Base-by-base conservation (phyloP, 1,140 invertebrate genomes). In the Drosophila kohkoa region DNA sequence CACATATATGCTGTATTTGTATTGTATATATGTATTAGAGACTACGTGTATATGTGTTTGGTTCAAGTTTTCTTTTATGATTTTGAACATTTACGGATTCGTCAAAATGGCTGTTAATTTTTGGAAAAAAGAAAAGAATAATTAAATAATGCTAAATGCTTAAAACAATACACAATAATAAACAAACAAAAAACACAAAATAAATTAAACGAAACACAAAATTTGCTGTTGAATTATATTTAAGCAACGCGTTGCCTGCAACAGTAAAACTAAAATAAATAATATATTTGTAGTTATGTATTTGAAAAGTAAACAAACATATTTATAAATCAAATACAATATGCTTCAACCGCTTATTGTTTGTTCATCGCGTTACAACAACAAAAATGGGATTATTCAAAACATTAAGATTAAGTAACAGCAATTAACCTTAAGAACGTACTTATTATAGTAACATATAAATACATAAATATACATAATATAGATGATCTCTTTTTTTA, bases 21-120 rank as follows among this genome's bases (percentile, higher is more conserved):
- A 69, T 68, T 81, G 70, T 82, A 82, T 73, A 69, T 71, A 74
- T 70, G 60, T 64, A 67, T 49, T 46, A 48, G 43, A 48, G 43
- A 69, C 35, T 54, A 83, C 66, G 49, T 69, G 63, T 74, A 82
- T 30, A 65, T 80, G 71, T 49, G 63, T 89, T 89, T 89, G 54
- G 71, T 89, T 89, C 10, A 10, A 72, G 60, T 89, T 76, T 89
- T 68, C 74, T 69, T 62, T 70, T 89, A 80, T 88, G 30, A 73
- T 85, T 88, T 88, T 69, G 52, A 74, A 91, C 75, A 77, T 87
- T 91, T 91, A 81, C 67, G 78, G 79, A 91, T 91, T 92, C 90
- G 90, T 92, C 90, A 92, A 92, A 92, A 92, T 92, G 90, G 90
- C 90, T 92, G 90, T 92, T 92, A 92, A 92, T 92, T 92, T 92